phyloP scores from a whole-genome alignment of 2,797 vertebrate species.

The Pitangus sulphuratus region DNA sequence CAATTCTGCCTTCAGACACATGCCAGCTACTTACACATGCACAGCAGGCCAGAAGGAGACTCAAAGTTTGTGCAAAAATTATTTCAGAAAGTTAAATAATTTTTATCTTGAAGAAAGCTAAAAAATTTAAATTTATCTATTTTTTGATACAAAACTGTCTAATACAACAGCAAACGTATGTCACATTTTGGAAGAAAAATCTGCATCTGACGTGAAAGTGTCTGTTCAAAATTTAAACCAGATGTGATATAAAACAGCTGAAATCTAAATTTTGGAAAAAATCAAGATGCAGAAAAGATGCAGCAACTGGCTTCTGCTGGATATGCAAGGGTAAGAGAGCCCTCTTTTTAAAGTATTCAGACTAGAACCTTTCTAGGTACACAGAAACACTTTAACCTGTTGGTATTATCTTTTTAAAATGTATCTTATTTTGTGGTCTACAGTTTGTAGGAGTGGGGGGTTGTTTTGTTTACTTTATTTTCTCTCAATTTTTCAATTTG shows the following conservation, averaged over 20 bases:
- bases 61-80: not conserved
- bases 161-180: constrained; percentile 14
- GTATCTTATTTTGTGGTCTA: not conserved
- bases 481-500: constrained; percentile 35
- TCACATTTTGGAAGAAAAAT: constrained; percentile 42
- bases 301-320: constrained; percentile 40
- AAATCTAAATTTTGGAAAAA: constrained; percentile 66
- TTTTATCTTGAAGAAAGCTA: not conserved
- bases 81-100: not conserved
- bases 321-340: constrained; percentile 9
- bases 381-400: not conserved
- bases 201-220: constrained; percentile 29
- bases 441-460: not conserved
- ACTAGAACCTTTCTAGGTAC: not conserved
- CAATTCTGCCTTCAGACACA: not conserved
- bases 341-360: constrained; percentile 43
- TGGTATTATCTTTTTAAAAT: not conserved
- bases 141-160: constrained; percentile 18
- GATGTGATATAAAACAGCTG: constrained; percentile 70
- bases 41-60: not conserved
- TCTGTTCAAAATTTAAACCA: constrained; percentile 61
- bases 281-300: constrained; percentile 55
- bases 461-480: not conserved
- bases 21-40: not conserved
- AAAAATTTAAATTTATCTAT: not conserved